Base-by-base conservation (phyloP, 1,140 invertebrate species). In the Caenorhabditis inopinata region DNA sequence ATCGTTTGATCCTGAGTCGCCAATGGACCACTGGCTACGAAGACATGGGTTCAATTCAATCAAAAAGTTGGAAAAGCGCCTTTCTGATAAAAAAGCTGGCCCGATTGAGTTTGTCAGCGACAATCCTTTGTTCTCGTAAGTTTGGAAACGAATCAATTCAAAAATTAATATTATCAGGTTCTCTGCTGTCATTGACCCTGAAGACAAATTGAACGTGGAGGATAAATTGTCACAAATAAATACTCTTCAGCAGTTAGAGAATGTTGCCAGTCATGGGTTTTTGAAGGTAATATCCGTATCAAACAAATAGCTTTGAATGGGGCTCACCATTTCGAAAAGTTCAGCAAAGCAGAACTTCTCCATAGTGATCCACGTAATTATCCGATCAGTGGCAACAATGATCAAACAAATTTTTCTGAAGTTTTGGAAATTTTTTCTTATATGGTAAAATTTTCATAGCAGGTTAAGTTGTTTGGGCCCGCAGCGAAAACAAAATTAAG, bases 201-300 rank as follows among this genome's bases (percentile, higher is more conserved):
- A 96, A 80, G 92, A 96, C 87, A 92, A 93, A 88, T 96, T 96
- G 90, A 91, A 91, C 76, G 91, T 93, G 78, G 93, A 94, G 89
- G 95, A 97, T 89, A 96, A 96, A 90, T 89, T 98, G 53, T 97
- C 95, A 16, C 95, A 96, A 91, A 93, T 94, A 3, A 97, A 97
- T 84, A 95, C 94, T 6, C 90, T 97, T 16, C 94, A 97, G 88
- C 96, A 98, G 89, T 90, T 97, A 75, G 94, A 96, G 89, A 96
- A 98, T 88, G 92, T 97, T 74, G 94, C 95, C 0, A 96, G 94
- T 25, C 96, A 97, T 88, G 94, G 94, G 27, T 96, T 97, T 90
- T 90, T 97, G 38, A 77, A 58, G 38, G 76, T 78, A 78, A 27
- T 78, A 42, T 14, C 38, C 38, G 38, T n/a, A n/a, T n/a, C n/a